These are phyloP conservation scores for Takifugu ocellatus DNA, from an alignment of 2,797 vertebrate genomes.

Conservation along the genomic window DNA sequence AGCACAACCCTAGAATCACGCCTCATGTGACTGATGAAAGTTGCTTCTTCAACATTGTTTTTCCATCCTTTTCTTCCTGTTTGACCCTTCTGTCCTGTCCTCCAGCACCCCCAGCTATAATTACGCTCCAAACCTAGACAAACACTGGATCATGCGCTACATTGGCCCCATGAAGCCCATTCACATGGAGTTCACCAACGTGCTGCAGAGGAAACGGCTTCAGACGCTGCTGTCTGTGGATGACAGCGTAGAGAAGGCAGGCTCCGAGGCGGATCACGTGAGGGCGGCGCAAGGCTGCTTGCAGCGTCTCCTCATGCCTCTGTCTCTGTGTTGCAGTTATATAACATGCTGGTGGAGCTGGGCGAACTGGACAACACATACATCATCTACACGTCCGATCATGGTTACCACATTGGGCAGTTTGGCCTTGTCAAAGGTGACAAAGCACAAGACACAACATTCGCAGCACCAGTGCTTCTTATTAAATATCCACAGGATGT, in stretches of 20 bases:
- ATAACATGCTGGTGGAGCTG: slow-evolving; percentile 86
- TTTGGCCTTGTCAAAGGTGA: slow-evolving; percentile 92
- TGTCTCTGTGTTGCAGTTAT: slow-evolving; percentile 73
- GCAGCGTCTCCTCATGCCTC: background rate
- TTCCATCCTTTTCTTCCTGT: background rate
- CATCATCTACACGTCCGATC: slow-evolving; percentile 93
- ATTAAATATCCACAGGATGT: background rate
- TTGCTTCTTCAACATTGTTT: too few species aligned
- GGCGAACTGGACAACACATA: slow-evolving; percentile 95
- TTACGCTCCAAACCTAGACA: slow-evolving; percentile 93
- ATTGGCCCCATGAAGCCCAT: slow-evolving; percentile 94
- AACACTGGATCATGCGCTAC: slow-evolving; percentile 98
- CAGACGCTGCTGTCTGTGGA: slow-evolving; percentile 96
- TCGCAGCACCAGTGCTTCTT: background rate
- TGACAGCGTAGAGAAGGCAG: slow-evolving; percentile 88
- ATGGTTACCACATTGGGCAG: slow-evolving; percentile 97
- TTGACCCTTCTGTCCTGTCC: background rate
- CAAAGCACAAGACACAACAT: background rate
- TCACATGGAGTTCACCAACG: slow-evolving; percentile 98
- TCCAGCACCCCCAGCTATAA: slow-evolving; percentile 94
- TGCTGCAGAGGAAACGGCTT: slow-evolving; percentile 91
- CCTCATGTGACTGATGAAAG: too few species aligned
- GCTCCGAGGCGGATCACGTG: background rate
- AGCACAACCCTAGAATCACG: too few species aligned
- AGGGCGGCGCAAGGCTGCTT: too few species aligned